phyloP scores from a whole-genome alignment of 2,888 invertebrate species.

The Toxonevra muliebris region DNA sequence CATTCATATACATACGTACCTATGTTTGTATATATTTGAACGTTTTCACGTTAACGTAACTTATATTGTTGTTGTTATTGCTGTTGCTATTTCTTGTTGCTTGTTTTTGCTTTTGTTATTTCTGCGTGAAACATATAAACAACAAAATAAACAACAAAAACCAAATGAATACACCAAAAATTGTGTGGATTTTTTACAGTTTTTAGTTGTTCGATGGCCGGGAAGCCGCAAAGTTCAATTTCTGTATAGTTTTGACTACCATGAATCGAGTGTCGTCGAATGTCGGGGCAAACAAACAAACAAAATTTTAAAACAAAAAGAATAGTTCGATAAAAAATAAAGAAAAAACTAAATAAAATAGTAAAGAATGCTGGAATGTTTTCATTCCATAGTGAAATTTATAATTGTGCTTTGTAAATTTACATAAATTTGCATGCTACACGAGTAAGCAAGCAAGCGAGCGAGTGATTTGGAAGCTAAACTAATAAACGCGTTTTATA shows the following conservation, averaged over 20 bases:
- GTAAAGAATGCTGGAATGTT: too few species aligned
- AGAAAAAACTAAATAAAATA: too few species aligned
- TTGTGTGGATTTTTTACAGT: constrained; percentile 28
- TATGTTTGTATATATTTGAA: not conserved
- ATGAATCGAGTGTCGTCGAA: too few species aligned
- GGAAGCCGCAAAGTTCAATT: constrained; percentile 51
- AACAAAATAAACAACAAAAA: constrained; percentile 1
- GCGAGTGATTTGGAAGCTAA: too few species aligned
- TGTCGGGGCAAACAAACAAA: not conserved
- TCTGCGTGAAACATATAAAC: constrained; percentile 34
- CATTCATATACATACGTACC: too few species aligned
- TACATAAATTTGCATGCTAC: too few species aligned
- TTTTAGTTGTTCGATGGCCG: constrained; percentile 60
- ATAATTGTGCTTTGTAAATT: too few species aligned
- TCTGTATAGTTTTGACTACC: not conserved
- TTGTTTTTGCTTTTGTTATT: constrained; percentile 26
- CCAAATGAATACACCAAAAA: not conserved
- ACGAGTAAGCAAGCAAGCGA: too few species aligned
- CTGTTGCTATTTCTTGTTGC: constrained; percentile 8
- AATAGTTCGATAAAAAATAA: not conserved
- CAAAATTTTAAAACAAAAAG: not conserved
- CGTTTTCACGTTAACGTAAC: constrained; percentile 1
- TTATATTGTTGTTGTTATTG: constrained; percentile 2
- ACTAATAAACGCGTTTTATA: too few species aligned
- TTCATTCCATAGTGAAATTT: too few species aligned